Percentiles rank a stretch among this genome's conserved stretches.
These are phyloP conservation scores for Hofmannophila pseudospretella DNA, from an alignment of 2,888 invertebrate genomes.

Conservation along the genomic window DNA sequence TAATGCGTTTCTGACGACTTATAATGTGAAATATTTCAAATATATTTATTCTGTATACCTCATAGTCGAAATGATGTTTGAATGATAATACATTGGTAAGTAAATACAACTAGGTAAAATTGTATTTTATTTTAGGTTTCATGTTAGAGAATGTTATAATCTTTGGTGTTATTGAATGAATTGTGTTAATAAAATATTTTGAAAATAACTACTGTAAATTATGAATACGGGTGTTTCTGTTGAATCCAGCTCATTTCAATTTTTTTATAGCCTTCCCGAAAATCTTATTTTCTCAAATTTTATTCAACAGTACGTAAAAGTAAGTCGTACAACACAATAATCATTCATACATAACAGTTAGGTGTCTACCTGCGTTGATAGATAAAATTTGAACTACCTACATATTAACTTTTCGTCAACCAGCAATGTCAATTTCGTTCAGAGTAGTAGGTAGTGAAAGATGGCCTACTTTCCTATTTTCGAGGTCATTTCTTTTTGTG, in stretches of 20 bases:
- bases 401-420: too few relatives aligned
- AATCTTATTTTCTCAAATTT: too few relatives aligned
- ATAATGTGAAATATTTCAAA: constrained; percentile 62
- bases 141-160: constrained; percentile 79
- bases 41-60: constrained; percentile 73
- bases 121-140: constrained; percentile 77
- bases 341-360: too few relatives aligned
- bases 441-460: too few relatives aligned
- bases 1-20: constrained; percentile 64
- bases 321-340: too few relatives aligned
- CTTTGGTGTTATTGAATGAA: constrained; percentile 80
- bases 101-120: constrained; percentile 71
- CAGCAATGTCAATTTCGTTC: too few relatives aligned
- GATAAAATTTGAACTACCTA: too few relatives aligned
- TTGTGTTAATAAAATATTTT: constrained; percentile 80
- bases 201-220: constrained; percentile 70
- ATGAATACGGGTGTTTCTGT: constrained; percentile 14
- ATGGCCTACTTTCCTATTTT: too few relatives aligned
- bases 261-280: too few relatives aligned
- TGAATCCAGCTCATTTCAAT: constrained; percentile 4
- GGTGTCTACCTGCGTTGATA: too few relatives aligned
- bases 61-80: constrained; percentile 75
- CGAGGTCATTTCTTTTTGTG: too few relatives aligned
- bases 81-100: constrained; percentile 74
- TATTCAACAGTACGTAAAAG: too few relatives aligned